Conservation (phyloP, 2,797 vertebrate species). For the Garrulus glandarius region DNA sequence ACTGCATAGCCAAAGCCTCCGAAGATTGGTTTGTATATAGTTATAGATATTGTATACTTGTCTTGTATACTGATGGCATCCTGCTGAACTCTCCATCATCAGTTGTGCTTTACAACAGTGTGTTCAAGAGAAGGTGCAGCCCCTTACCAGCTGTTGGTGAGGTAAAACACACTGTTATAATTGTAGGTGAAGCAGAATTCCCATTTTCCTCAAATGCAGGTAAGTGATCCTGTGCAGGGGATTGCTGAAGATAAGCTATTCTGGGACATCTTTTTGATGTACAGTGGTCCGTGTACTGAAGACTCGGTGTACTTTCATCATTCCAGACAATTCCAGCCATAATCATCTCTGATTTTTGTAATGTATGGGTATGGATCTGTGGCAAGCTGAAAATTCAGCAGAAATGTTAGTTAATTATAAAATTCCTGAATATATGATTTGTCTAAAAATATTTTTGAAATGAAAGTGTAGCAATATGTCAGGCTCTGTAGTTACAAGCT, state of each 20-base stretch:
- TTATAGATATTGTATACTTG: rapidly evolving
- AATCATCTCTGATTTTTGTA: conserved; percentile 9
- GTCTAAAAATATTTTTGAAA: conserved; percentile 14
- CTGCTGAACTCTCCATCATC: background rate
- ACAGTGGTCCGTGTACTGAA: background rate
- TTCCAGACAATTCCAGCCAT: background rate
- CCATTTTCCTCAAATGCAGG: background rate
- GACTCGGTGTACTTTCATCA: background rate
- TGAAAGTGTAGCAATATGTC: background rate
- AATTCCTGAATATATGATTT: conserved; percentile 3
- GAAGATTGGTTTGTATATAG: background rate
- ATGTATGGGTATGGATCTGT: background rate
- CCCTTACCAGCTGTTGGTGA: background rate
- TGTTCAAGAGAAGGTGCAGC: background rate
- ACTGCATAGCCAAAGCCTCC: background rate
- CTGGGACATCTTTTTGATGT: background rate
- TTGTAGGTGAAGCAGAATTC: background rate
- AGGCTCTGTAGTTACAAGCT: background rate
- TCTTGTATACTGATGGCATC: background rate
- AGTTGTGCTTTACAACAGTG: background rate
- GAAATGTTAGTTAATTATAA: conserved; percentile 10
- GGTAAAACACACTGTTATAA: background rate
- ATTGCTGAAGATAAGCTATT: background rate
- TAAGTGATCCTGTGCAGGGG: background rate
- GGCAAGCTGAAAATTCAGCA: conserved; percentile 10